phyloP scores from a whole-genome alignment of 2,888 invertebrate species.

The Polydrusus cervinus region DNA sequence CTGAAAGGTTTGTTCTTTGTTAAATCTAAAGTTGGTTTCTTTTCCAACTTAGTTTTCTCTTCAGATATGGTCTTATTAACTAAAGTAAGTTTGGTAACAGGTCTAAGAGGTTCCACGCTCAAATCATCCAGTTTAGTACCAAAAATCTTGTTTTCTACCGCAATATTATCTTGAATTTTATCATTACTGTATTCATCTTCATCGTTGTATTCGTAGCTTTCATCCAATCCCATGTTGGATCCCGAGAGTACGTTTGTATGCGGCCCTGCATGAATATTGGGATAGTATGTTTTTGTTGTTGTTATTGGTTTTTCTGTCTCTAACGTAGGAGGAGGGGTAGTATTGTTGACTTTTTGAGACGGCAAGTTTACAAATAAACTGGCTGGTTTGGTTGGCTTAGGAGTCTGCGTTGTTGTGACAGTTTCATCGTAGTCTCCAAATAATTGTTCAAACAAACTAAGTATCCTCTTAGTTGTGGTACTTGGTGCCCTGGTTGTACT shows the following conservation, averaged over 20 bases:
- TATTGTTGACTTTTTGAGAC: constrained; percentile 22
- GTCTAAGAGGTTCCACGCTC: constrained; percentile 57
- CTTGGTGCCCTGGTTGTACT: constrained; percentile 63
- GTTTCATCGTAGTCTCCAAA: constrained; percentile 70
- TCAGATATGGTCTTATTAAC: constrained; percentile 56
- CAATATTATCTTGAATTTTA: constrained; percentile 63
- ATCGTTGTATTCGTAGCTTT: constrained; percentile 63
- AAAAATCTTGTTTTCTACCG: constrained; percentile 63
- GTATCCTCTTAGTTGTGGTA: constrained; percentile 68
- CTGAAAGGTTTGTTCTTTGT: constrained; percentile 37
- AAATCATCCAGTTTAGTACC: constrained; percentile 52
- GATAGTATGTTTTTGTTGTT: constrained; percentile 48
- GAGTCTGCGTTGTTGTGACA: constrained; percentile 58
- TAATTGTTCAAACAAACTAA: constrained; percentile 70
- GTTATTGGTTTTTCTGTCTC: constrained; percentile 57
- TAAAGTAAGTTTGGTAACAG: constrained; percentile 46
- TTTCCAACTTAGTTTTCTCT: constrained; percentile 54
- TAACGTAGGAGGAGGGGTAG: constrained; percentile 49
- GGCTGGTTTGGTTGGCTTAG: constrained; percentile 57
- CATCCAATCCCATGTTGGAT: constrained; percentile 62
- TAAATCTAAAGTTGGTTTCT: constrained; percentile 34
- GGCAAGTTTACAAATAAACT: constrained; percentile 61
- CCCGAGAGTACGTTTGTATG: constrained; percentile 60
- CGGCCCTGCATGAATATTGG: constrained; percentile 60
- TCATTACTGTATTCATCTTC: constrained; percentile 64